Base-by-base conservation (phyloP, 2,888 invertebrate genomes). In the Camptogramma bilineatum region DNA sequence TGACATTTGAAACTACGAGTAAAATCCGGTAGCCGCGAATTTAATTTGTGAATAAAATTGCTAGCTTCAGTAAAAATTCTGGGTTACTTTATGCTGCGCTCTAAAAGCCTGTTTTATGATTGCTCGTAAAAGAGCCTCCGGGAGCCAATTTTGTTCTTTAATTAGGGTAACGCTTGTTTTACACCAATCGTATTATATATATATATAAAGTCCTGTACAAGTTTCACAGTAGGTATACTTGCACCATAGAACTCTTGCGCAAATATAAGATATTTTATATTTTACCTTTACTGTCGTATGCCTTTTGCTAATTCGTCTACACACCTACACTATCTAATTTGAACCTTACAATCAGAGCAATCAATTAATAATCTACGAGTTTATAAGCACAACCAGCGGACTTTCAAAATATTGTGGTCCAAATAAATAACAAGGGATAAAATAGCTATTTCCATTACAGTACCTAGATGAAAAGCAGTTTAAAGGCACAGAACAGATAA, bases 101-200 rank as follows among this genome's bases (percentile, higher is more conserved):
- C 82, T 83, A 81, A 87, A 88, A 84, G 86, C 76, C 81, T 78
- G 80, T 87, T 91, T 91, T 90, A 90, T 88, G 88, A 88, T 88
- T 83, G 82, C 81, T 84, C 86, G 86, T 91, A 90, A 91, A 91
- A 77, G 80, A 82, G 84, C 83, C 83, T 82, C 78, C 74, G 79
- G 77, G 79, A 84, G 79, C 81, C 85, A 87, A 87, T 90, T 89
- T 87, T 82, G 82, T 85, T 85, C 82, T 86, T 88, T 91, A 90
- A 90, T 91, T 90, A 88, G 83, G 79, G 79, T 81, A 82, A 82
- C 81, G 80, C 85, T 78, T 79, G 84, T 85, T 84, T 84, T 81
- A 83, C 79, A 78, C 74, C 73, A 73, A 75, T 72, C 73, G 75
- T 76, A 69, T 56, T 70, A 62, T 61, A 65, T 65, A n/a, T n/a